These are phyloP conservation scores for Kryptopterus vitreolus DNA, from an alignment of 2,797 vertebrate genomes.

Conservation along the genomic window DNA sequence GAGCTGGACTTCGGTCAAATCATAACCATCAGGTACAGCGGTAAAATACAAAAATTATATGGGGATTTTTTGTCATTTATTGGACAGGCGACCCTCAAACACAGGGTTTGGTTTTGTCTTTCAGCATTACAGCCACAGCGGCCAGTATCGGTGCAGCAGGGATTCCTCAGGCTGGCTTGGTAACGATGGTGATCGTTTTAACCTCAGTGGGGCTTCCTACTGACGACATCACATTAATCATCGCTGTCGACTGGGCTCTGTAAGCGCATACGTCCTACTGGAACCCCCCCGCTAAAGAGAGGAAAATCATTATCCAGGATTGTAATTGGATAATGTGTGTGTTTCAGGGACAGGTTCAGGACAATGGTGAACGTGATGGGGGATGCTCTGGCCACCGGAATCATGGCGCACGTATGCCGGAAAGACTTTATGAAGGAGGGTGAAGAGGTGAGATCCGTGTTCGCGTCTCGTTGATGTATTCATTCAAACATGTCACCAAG, in stretches of 20 bases:
- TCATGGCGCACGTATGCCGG: conserved; percentile 96
- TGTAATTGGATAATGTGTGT: not conserved
- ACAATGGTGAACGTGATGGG: conserved; percentile 99
- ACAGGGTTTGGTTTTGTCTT: conserved; percentile 21
- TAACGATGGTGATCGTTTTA: conserved; percentile 98
- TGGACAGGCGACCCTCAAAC: not conserved
- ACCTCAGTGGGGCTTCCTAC: conserved; percentile 96
- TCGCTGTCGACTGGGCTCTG: conserved; percentile 97
- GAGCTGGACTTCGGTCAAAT: conserved; percentile 98
- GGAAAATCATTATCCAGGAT: not conserved
- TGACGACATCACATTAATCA: conserved; percentile 95
- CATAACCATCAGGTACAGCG: conserved; percentile 90
- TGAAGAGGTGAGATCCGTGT: conserved; percentile 78
- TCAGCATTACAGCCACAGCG: conserved; percentile 94
- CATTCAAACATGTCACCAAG: not conserved
- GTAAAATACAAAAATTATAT: not conserved
- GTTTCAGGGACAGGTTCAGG: conserved; percentile 90
- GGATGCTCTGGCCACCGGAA: conserved; percentile 91
- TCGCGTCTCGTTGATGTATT: not conserved
- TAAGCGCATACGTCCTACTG: conserved; percentile 72
- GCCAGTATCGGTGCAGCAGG: conserved; percentile 97
- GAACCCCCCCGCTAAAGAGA: not conserved
- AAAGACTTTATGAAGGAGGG: conserved; percentile 92
- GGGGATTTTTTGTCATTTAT: not conserved
- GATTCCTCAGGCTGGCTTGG: conserved; percentile 94